Conservation (phyloP, 64 coral and sea anemone genomes). For the Platygyra sinensis region DNA sequence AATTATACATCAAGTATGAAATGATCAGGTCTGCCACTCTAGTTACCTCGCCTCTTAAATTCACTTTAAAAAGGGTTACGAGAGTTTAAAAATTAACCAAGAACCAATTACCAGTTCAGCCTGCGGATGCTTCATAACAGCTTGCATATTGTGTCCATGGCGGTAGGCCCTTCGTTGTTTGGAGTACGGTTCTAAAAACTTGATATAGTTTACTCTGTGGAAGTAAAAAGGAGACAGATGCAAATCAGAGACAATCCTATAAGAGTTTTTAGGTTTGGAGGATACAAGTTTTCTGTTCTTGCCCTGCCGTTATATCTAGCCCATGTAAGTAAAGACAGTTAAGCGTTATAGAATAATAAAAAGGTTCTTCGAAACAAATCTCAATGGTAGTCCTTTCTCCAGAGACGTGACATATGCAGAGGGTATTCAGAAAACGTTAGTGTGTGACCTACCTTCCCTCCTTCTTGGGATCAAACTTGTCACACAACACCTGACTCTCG, state of each 20-base stretch:
- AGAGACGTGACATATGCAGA: background rate
- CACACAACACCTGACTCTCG: slow-evolving; percentile 59
- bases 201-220: slow-evolving; percentile 78
- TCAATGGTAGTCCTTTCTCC: background rate
- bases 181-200: slow-evolving; percentile 90
- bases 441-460: slow-evolving; percentile 57
- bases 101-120: slow-evolving; percentile 76
- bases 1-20: no score
- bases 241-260: no score
- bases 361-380: background rate
- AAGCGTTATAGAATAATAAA: no score
- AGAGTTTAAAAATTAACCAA: background rate
- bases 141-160: slow-evolving; percentile 91
- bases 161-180: slow-evolving; percentile 69
- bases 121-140: slow-evolving; percentile 88
- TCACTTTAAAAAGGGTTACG: background rate
- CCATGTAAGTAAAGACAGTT: no score
- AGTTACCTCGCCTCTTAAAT: no score
- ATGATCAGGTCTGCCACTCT: no score
- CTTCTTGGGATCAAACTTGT: slow-evolving; percentile 89
- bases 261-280: no score
- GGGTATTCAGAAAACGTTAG: background rate
- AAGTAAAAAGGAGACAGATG: background rate
- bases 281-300: no score
- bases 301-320: no score